phyloP scores from a whole-genome alignment of 2,113 vertebrate genomes.

The Grammomys dolichurus region DNA sequence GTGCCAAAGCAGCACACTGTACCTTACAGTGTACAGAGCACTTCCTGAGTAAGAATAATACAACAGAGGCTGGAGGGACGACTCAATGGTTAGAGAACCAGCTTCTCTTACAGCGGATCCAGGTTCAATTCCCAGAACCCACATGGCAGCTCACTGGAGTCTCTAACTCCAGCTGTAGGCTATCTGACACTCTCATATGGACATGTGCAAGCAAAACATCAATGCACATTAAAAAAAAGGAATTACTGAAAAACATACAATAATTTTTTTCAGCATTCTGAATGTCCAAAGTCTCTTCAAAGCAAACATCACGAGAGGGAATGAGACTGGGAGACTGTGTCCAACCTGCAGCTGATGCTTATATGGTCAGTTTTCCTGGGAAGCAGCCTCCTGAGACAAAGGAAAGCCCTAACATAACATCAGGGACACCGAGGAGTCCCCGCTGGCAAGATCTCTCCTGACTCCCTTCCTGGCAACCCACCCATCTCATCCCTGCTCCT shows the following conservation, averaged over 20 bases:
- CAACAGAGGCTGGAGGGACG: neutral
- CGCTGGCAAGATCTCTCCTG: neutral
- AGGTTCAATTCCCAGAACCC: too few relatives aligned
- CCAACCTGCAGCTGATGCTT: neutral
- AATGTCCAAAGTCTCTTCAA: neutral
- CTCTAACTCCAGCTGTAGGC: too few relatives aligned
- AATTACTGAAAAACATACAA: too few relatives aligned
- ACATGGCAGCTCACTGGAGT: too few relatives aligned
- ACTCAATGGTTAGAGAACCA: too few relatives aligned
- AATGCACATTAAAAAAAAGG: too few relatives aligned
- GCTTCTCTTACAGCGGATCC: too few relatives aligned
- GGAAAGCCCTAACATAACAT: neutral
- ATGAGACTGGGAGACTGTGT: too few relatives aligned
- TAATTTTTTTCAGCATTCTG: neutral
- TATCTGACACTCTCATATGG: too few relatives aligned
- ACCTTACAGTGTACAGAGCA: neutral
- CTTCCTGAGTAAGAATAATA: neutral
- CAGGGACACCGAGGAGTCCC: neutral
- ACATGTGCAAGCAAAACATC: too few relatives aligned
- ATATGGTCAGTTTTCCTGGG: neutral
- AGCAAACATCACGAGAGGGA: neutral
- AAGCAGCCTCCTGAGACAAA: neutral
- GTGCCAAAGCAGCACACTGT: neutral
- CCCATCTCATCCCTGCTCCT: neutral
- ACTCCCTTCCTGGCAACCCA: neutral